Evolutionary conservation across 2,113 vertebrate genomes (phyloP).

Genomic region (Myrmecophaga tridactyla): DNA sequence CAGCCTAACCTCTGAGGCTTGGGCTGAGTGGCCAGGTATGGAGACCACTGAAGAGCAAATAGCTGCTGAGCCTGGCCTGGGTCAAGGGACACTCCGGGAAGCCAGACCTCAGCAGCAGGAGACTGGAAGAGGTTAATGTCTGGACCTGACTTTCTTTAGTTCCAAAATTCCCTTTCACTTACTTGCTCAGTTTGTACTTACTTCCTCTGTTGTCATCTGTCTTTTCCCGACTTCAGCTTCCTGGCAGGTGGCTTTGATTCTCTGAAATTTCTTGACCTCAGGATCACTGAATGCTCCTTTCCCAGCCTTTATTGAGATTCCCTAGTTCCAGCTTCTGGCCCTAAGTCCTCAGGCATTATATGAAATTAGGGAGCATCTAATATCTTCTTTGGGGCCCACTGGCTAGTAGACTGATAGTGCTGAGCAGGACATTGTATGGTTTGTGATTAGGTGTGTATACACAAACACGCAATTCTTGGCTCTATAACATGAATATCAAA

Average conservation of each 20-base stretch:
- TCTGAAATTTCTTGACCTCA: neutral
- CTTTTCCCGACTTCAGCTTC: neutral
- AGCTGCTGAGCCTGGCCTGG: neutral
- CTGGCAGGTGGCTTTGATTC: neutral
- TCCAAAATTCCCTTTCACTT: neutral
- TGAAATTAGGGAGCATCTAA: neutral
- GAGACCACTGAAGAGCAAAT: accelerated
- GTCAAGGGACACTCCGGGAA: neutral
- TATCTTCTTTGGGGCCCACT: neutral
- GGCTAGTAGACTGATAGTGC: neutral
- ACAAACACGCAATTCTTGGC: neutral
- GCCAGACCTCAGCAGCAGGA: neutral
- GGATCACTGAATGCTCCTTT: neutral
- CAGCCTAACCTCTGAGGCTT: neutral
- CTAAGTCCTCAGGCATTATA: neutral
- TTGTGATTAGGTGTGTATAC: neutral
- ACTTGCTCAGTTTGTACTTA: neutral
- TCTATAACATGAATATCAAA: neutral
- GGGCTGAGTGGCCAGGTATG: neutral
- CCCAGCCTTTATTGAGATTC: neutral
- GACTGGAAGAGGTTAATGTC: neutral
- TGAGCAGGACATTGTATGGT: neutral
- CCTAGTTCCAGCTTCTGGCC: neutral
- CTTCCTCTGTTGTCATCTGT: neutral
- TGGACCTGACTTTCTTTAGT: neutral